phyloP scores from a whole-genome alignment of 92 coral and sea anemone genomes.

The Bergia sp. region DNA sequence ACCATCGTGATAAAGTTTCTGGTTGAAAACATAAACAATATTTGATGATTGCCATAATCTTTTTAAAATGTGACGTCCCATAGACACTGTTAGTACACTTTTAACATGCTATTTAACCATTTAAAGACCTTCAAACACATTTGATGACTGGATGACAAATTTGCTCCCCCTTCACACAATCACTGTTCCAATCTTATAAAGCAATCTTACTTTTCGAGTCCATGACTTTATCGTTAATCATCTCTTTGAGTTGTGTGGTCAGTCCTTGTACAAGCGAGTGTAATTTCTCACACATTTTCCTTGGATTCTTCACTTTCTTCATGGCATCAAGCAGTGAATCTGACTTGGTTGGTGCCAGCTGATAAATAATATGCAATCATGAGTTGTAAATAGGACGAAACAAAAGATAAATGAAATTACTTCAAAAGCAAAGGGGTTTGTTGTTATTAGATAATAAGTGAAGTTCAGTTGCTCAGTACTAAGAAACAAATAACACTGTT shows the following conservation, averaged over 20 bases:
- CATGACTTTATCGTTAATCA: conserved; percentile 69
- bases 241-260: conserved; percentile 84
- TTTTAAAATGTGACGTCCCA: too few species aligned
- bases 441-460: neutral
- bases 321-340: conserved; percentile 81
- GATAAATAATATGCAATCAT: conserved; percentile 5
- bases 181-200: neutral
- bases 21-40: too few species aligned
- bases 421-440: neutral
- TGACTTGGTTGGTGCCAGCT: conserved; percentile 85
- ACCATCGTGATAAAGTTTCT: too few species aligned
- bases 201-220: conserved; percentile 64
- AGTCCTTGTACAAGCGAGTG: conserved; percentile 77
- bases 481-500: neutral
- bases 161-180: neutral
- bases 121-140: too few species aligned
- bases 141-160: neutral
- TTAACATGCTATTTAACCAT: too few species aligned
- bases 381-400: too few species aligned
- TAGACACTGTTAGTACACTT: too few species aligned
- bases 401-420: too few species aligned
- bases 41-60: too few species aligned
- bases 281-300: conserved; percentile 80
- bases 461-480: neutral
- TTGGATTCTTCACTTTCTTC: conserved; percentile 85